Evolutionary conservation across 2,797 vertebrate species (phyloP).

Genomic region (Esox masquinongy): DNA sequence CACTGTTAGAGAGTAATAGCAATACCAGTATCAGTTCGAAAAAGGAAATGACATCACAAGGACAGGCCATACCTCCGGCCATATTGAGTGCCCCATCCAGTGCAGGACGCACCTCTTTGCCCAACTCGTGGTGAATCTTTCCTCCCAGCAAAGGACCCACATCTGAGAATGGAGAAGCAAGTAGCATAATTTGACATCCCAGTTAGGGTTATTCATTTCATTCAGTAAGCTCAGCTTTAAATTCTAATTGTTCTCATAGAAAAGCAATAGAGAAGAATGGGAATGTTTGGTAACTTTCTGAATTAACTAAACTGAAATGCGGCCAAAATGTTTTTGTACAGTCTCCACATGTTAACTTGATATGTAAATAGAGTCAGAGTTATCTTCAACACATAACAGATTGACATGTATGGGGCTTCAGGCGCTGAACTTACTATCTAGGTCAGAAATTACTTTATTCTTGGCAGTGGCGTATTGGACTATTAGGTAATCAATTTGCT

Average conservation of each 20-base stretch:
- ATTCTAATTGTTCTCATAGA: not conserved
- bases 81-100: conserved; percentile 81
- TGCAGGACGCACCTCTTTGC: conserved; percentile 83
- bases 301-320: not conserved
- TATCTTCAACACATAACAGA: not conserved
- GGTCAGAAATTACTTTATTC: conserved; percentile 85
- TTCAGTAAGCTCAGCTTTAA: not conserved
- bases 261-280: not conserved
- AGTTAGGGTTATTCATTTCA: not conserved
- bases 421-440: conserved; percentile 86
- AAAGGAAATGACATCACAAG: not conserved
- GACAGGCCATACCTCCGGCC: conserved; percentile 79
- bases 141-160: conserved; percentile 84
- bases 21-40: not conserved
- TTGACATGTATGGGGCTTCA: conserved; percentile 8
- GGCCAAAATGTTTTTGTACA: not conserved
- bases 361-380: not conserved
- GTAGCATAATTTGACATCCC: not conserved
- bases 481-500: conserved; percentile 93
- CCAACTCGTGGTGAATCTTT: conserved; percentile 80
- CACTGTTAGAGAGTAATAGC: not conserved
- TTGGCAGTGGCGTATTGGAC: conserved; percentile 86
- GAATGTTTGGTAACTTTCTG: not conserved
- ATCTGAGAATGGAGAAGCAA: conserved; percentile 66
- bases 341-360: not conserved